Evolutionary conservation across 2,888 invertebrate species (phyloP), one percentile per base, ranked within the genome.

Genomic region (Hanleya hanleyi): DNA sequence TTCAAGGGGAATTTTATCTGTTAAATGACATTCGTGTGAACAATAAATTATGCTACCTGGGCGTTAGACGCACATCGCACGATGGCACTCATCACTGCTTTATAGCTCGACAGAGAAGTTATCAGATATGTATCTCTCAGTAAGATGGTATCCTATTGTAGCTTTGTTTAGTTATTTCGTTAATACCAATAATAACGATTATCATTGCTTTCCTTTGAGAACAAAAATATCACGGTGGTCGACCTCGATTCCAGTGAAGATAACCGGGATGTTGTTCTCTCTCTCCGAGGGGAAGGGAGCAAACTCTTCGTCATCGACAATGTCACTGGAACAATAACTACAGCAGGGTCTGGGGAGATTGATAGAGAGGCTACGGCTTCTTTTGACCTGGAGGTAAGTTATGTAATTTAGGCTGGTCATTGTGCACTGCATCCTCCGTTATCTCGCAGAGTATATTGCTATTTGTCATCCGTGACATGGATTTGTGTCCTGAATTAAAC

Each of bases 341-440:
- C 76, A 37, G 72, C 67, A 29, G 64, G 51, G 15, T 36, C 36
- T 5, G 78, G 76, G n/a, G 70, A 49, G 12, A 78, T 78, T 6
- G 73, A 78, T 36, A 50, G 78, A 35, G 78, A 78, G 65, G n/a
- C 29, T 18, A 18, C 33, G 9, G 69, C 69, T 0, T 12, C 50
- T 18, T 77, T 38, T 49, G 38, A 68, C 7, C 49, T 78, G 12
- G 70, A 76, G 74, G 78, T 77, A 65, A 71, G 41, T 7, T 12
- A n/a, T n/a, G n/a, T n/a, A n/a, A n/a, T n/a, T n/a, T n/a, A n/a
- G n/a, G n/a, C n/a, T n/a, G n/a, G n/a, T n/a, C n/a, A n/a, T n/a
- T n/a, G n/a, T n/a, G n/a, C n/a, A n/a, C n/a, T n/a, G n/a, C n/a
- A n/a, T n/a, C n/a, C n/a, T n/a, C n/a, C n/a, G n/a, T n/a, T n/a